These are phyloP conservation scores for Nasonia giraulti DNA, from an alignment of 1,140 invertebrate species.

Conservation along the genomic window DNA sequence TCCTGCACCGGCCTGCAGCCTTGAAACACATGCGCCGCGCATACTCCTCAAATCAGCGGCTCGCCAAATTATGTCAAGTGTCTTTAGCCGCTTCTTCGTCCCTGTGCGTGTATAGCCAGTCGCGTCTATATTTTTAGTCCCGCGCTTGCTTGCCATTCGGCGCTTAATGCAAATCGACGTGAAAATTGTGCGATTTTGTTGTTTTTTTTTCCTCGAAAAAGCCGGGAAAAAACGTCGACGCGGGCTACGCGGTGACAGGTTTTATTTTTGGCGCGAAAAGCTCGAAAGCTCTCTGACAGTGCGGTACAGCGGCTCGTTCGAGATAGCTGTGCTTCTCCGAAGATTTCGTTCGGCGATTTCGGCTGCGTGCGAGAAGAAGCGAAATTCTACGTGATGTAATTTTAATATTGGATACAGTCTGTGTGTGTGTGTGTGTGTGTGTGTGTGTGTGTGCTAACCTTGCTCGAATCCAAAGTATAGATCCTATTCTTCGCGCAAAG, in stretches of 20 bases:
- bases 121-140: constrained; percentile 23
- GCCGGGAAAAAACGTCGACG: neutral
- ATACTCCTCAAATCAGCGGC: constrained; percentile 18
- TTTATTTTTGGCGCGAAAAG: constrained; percentile 18
- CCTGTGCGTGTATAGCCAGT: too few species aligned
- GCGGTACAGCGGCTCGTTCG: neutral
- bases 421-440: too few species aligned
- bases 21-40: neutral
- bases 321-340: neutral
- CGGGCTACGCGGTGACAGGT: neutral
- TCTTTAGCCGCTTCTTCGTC: neutral
- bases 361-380: too few species aligned
- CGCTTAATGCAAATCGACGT: constrained; percentile 1
- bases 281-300: constrained; percentile 2
- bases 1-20: neutral
- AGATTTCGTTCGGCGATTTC: neutral
- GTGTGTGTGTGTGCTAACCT: too few species aligned
- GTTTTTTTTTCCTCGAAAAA: neutral
- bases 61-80: constrained; percentile 38
- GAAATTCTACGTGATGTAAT: neutral
- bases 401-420: neutral
- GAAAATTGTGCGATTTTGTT: constrained; percentile 11
- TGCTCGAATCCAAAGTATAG: too few species aligned
- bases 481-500: too few species aligned
- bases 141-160: too few species aligned